A percentile compares a stretch with the other conserved stretches of the same genome.
Conservation (phyloP, 92 coral and sea anemone species). For the Bergia sp. region DNA sequence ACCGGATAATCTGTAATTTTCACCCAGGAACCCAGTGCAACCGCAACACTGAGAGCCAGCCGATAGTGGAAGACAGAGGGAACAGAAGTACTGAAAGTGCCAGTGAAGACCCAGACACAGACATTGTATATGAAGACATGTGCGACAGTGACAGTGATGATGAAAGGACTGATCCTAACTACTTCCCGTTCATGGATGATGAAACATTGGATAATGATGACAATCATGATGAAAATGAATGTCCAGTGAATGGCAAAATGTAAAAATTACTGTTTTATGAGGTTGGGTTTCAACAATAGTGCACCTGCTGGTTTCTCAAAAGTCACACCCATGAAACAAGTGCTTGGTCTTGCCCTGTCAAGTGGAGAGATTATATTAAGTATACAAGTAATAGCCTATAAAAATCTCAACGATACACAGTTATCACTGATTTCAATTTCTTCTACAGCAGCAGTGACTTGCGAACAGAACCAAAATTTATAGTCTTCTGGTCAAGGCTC, state of each 20-base stretch:
- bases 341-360: too few species aligned
- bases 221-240: neutral
- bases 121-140: conserved; percentile 3
- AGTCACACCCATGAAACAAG: neutral
- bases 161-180: conserved; percentile 18
- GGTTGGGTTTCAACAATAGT: neutral
- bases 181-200: conserved; percentile 22
- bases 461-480: conserved; percentile 17
- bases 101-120: neutral
- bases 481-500: conserved; percentile 20
- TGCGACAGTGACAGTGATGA: conserved; percentile 10
- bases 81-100: conserved; percentile 3
- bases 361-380: neutral
- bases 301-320: neutral
- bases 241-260: conserved; percentile 19
- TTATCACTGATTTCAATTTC: conserved; percentile 2
- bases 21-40: conserved; percentile 19
- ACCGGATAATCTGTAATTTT: conserved; percentile 9
- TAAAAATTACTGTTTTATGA: conserved; percentile 24
- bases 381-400: conserved; percentile 12
- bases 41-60: conserved; percentile 20
- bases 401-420: conserved; percentile 3
- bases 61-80: neutral
- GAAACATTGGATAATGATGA: conserved; percentile 17
- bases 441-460: conserved; percentile 22